Percentiles rank a stretch among this genome's conserved stretches.
Conservation (phyloP, 2,888 invertebrate genomes). For the Scaptomyza reducta region DNA sequence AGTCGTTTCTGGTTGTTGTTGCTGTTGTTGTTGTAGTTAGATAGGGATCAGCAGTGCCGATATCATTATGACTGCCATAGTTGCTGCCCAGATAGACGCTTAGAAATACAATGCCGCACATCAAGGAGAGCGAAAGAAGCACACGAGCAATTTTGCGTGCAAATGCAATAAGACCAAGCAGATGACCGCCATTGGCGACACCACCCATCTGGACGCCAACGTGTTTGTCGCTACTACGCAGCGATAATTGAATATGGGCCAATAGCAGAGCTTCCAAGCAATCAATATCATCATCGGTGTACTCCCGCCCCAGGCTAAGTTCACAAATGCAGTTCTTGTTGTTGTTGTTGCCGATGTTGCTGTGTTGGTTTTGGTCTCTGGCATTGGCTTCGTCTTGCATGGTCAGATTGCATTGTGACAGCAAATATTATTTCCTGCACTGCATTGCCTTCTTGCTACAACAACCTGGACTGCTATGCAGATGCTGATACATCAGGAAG, state of each 20-base stretch:
- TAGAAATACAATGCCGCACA: conserved; percentile 75
- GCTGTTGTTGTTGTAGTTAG: conserved; percentile 20
- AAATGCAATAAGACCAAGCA: conserved; percentile 81
- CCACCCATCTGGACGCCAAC: conserved; percentile 61
- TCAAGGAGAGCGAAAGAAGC: conserved; percentile 74
- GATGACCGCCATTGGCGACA: conserved; percentile 76
- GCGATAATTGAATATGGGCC: conserved; percentile 52
- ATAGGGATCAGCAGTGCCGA: not conserved
- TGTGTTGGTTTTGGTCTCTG: conserved; percentile 31
- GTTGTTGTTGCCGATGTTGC: conserved; percentile 30
- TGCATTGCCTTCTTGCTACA: conserved; percentile 28
- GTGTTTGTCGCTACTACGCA: conserved; percentile 20
- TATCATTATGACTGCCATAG: conserved; percentile 12
- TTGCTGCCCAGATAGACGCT: conserved; percentile 75
- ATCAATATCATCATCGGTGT: conserved; percentile 43
- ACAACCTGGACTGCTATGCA: not conserved
- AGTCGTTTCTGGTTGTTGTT: conserved; percentile 2
- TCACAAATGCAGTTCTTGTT: conserved; percentile 54
- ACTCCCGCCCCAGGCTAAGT: conserved; percentile 42
- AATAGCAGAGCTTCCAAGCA: conserved; percentile 59
- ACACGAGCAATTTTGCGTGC: conserved; percentile 80
- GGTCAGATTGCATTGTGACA: conserved; percentile 80
- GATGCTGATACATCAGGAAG: conserved; percentile 84
- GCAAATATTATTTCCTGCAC: conserved; percentile 80
- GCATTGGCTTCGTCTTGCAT: conserved; percentile 68